A percentile compares a stretch with the other conserved stretches of the same genome.
Conservation (phyloP, 2,888 invertebrate genomes). For the Diaphora mendica region DNA sequence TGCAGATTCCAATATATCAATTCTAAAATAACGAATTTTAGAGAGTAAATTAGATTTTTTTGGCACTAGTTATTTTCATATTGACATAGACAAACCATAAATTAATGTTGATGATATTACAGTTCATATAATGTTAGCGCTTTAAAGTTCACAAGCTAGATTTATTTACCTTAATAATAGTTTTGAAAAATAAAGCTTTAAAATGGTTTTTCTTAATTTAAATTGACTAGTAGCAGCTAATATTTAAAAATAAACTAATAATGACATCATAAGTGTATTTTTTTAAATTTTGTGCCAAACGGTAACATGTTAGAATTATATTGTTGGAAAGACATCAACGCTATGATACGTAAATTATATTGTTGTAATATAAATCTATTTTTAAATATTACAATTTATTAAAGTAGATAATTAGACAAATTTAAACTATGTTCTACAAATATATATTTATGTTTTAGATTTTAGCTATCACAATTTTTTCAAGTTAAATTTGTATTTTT, state of each 20-base stretch:
- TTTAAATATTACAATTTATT: too few species aligned
- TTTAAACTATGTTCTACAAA: too few species aligned
- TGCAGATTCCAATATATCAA: not conserved
- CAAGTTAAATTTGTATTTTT: not conserved
- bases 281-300: not conserved
- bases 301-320: not conserved
- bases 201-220: too few species aligned
- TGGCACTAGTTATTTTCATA: not conserved
- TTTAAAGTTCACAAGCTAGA: too few species aligned
- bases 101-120: not conserved
- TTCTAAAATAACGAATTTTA: not conserved
- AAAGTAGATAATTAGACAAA: too few species aligned
- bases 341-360: not conserved
- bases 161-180: too few species aligned
- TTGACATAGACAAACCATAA: not conserved
- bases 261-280: not conserved
- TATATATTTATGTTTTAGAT: not conserved
- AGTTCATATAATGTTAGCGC: not conserved
- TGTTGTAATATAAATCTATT: not conserved
- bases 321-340: not conserved
- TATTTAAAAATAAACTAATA: not conserved
- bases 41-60: not conserved
- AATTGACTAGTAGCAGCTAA: not conserved
- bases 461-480: not conserved
- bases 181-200: too few species aligned